Base-by-base conservation (phyloP, 2,113 vertebrate species). In the Onychostoma macrolepis region DNA sequence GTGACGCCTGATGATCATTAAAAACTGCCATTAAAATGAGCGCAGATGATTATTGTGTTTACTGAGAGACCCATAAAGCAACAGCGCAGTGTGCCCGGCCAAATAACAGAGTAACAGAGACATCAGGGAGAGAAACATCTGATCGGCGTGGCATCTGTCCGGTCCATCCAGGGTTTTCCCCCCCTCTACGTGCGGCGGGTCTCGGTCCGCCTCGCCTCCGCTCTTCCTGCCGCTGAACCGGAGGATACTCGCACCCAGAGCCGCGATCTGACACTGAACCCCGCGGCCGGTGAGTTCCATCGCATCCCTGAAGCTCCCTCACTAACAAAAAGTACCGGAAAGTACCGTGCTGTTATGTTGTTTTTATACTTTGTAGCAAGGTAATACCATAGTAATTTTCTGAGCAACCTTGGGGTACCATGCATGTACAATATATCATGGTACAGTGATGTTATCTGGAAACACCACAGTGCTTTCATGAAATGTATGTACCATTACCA, bases 1-100 rank as follows among this genome's bases (percentile, higher is more conserved):
- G 93, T 94, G 94, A 95, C 94, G 95, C 94, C 88, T 92, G 93
- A 93, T 92, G 93, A 93, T 93, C 91, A 93, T 94, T 92, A 93
- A 94, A 94, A 93, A 91, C 91, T 85, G 92, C 90, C 92, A 92
- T 95, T 93, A 94, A 95, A 94, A 90, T 85, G 85, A 88, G 90
- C 90, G 86, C 26, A 53, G 86, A 88, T 76, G 80, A 43, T 77
- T 82, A 80, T 83, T 80, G 58, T 69, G 56, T 84, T 75, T 61
- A 67, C 43, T 79, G 45, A 87, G 17, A 56, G 21, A 58, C 45
- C 12, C 12, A 74, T 74, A 84, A 84, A 15, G 75, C 24, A 36
- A 0, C 21, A 24, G 13, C 6, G 33, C 48, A 6, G 4, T n/a
- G 17, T 33, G 30, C 63, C 63, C 3, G 24, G 26, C 10, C 15